phyloP scores from a whole-genome alignment of 2,113 vertebrate species.

The Dasyurus viverrinus region DNA sequence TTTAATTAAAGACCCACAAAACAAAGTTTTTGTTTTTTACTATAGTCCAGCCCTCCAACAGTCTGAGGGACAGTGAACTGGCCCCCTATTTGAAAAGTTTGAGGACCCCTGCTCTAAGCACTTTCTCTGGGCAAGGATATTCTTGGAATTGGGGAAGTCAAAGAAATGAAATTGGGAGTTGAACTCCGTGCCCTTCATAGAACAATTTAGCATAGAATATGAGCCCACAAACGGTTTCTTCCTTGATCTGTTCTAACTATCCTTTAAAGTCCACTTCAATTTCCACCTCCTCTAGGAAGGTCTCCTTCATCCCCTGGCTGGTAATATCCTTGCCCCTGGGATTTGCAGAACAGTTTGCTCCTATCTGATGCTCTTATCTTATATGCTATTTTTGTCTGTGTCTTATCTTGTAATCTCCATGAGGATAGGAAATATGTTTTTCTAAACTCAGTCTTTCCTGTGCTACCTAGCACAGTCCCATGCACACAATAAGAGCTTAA shows the following conservation, averaged over 20 bases:
- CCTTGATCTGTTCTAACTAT: not conserved
- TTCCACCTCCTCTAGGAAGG: not conserved
- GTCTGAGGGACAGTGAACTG: too few relatives aligned
- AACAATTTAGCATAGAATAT: not conserved
- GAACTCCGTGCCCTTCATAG: not conserved
- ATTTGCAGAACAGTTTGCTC: not conserved
- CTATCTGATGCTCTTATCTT: not conserved
- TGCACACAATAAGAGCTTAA: not conserved
- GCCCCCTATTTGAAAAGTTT: too few relatives aligned
- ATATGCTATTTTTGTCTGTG: not conserved
- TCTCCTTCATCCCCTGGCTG: not conserved
- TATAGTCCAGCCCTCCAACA: too few relatives aligned
- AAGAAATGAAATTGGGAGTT: not conserved
- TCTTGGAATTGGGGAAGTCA: not conserved
- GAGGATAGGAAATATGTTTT: not conserved
- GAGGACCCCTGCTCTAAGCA: not conserved
- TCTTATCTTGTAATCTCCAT: not conserved
- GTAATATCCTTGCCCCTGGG: not conserved
- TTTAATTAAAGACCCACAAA: too few relatives aligned
- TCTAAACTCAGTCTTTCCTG: not conserved
- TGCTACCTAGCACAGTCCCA: not conserved
- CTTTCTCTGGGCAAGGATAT: not conserved
- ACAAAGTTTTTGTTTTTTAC: too few relatives aligned
- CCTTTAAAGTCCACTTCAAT: too few relatives aligned
- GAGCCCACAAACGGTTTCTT: not conserved